Evolutionary conservation across 1,140 invertebrate species (phyloP).

Genomic region (Gonatopus flavifemur): DNA sequence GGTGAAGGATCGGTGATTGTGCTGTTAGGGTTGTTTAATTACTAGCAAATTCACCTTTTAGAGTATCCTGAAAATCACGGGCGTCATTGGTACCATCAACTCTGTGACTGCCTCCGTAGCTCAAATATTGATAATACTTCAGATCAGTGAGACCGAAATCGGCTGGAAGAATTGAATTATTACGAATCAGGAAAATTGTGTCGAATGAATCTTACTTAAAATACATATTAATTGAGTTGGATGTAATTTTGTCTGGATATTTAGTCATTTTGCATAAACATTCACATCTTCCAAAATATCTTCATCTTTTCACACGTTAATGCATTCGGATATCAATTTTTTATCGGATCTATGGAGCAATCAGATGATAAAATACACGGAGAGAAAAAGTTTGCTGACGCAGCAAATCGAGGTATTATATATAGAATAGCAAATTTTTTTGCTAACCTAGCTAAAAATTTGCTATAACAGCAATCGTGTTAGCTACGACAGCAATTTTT

Average conservation of each 20-base stretch:
- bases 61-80: constrained; percentile 71
- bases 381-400: too few species aligned
- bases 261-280: neutral
- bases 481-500: too few species aligned
- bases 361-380: too few species aligned
- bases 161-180: constrained; percentile 51
- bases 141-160: constrained; percentile 65
- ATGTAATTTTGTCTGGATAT: neutral
- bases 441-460: too few species aligned
- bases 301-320: neutral
- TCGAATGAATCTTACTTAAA: too few species aligned
- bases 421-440: too few species aligned
- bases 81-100: constrained; percentile 73
- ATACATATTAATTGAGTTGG: too few species aligned
- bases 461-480: too few species aligned
- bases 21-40: neutral
- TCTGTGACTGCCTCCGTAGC: constrained; percentile 65
- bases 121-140: constrained; percentile 70
- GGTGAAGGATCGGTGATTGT: neutral
- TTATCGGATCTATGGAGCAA: too few species aligned
- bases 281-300: neutral
- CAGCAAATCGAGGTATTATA: too few species aligned
- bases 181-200: too few species aligned
- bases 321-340: too few species aligned
- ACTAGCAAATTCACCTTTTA: constrained; percentile 59